Percentiles rank a stretch among this genome's conserved stretches.
phyloP scores from a whole-genome alignment of 2,888 invertebrate species.

The Nemotelus nigrinus region DNA sequence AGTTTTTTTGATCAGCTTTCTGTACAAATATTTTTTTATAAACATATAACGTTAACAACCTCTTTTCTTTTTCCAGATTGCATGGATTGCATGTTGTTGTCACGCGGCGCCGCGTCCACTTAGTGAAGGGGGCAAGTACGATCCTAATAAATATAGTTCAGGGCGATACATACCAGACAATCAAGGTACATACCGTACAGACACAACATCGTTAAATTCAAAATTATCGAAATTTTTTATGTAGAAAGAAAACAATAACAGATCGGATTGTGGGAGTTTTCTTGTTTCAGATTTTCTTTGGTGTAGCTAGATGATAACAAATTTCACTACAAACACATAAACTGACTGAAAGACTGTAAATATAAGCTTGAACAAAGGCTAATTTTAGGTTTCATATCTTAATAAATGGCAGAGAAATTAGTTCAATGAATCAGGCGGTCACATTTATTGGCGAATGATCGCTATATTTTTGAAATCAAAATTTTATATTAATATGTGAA shows the following conservation, averaged over 20 bases:
- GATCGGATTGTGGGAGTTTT: slow-evolving; percentile 33
- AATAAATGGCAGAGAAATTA: too few relatives aligned
- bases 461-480: too few relatives aligned
- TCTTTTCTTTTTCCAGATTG: slow-evolving; percentile 42
- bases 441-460: too few relatives aligned
- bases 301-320: slow-evolving; percentile 35
- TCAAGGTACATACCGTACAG: slow-evolving; percentile 50
- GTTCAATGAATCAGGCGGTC: too few relatives aligned
- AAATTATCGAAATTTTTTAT: not conserved
- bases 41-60: too few relatives aligned
- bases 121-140: slow-evolving; percentile 62
- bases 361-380: too few relatives aligned
- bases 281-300: slow-evolving; percentile 19
- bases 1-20: not conserved
- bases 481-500: too few relatives aligned
- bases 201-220: not conserved
- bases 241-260: slow-evolving; percentile 15
- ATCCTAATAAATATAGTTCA: slow-evolving; percentile 59
- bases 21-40: too few relatives aligned
- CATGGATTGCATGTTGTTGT: slow-evolving; percentile 29
- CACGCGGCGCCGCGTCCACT: slow-evolving; percentile 37
- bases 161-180: slow-evolving; percentile 48
- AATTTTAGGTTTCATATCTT: too few relatives aligned
- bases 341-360: too few relatives aligned
- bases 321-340: too few relatives aligned